These are phyloP conservation scores for Campoplex nolae DNA, from an alignment of 2,888 invertebrate species.

Conservation along the genomic window DNA sequence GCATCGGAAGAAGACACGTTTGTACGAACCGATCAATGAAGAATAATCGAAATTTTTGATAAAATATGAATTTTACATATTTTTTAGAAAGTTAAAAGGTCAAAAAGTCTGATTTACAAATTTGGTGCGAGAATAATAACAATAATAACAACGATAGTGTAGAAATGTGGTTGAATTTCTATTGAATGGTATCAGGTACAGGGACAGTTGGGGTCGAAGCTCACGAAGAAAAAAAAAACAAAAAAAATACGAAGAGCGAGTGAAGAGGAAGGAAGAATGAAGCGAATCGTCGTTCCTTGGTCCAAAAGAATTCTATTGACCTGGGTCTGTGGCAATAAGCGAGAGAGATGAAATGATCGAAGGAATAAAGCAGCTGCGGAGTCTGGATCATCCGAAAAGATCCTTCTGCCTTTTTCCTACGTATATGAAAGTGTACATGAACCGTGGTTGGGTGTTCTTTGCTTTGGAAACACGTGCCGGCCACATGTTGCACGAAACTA, in stretches of 20 bases:
- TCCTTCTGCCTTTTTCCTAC: constrained; percentile 55
- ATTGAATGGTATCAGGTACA: constrained; percentile 63
- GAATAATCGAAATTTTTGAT: neutral
- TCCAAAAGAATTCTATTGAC: constrained; percentile 62
- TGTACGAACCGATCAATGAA: neutral
- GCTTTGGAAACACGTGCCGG: constrained; percentile 82
- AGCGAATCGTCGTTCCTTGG: constrained; percentile 48
- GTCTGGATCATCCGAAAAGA: constrained; percentile 68
- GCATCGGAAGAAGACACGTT: neutral
- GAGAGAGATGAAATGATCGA: constrained; percentile 55
- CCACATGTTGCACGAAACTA: constrained; percentile 84
- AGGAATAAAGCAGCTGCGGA: constrained; percentile 58
- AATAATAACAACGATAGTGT: constrained; percentile 39
- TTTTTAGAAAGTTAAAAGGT: neutral
- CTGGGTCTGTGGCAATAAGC: constrained; percentile 24
- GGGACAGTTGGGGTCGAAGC: constrained; percentile 53
- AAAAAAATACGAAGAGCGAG: neutral
- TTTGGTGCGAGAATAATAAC: neutral
- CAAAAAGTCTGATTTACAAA: neutral
- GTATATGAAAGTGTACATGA: constrained; percentile 39
- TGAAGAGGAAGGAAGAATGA: constrained; percentile 13
- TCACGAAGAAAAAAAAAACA: neutral
- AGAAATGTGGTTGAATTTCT: constrained; percentile 32
- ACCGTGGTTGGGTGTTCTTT: constrained; percentile 74
- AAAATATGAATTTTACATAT: neutral